phyloP scores from a whole-genome alignment of 2,797 vertebrate genomes.

The Coendou prehensilis region DNA sequence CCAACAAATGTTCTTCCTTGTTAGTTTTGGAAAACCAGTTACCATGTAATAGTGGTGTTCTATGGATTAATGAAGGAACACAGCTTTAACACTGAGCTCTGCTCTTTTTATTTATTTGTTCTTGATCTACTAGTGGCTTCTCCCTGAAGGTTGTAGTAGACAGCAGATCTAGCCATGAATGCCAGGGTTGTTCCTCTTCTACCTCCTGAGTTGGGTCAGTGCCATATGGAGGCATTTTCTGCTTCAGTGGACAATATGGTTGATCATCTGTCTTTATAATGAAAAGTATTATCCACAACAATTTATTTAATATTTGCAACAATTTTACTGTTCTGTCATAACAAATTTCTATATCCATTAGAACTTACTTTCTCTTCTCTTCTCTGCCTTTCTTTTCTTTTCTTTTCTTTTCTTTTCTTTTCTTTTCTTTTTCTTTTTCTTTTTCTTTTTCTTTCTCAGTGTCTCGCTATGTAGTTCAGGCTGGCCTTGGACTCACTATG shows the following conservation, averaged over 20 bases:
- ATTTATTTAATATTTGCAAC: neutral
- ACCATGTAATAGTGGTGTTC: neutral
- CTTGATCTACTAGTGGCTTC: slow-evolving; percentile 24
- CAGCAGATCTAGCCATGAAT: neutral
- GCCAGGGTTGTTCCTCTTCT: slow-evolving; percentile 59
- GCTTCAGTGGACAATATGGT: neutral
- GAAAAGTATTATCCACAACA: slow-evolving; percentile 18
- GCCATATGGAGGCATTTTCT: slow-evolving; percentile 75
- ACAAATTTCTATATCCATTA: slow-evolving; percentile 49
- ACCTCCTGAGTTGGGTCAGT: slow-evolving; percentile 65
- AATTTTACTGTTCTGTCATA: neutral
- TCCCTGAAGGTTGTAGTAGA: slow-evolving; percentile 40
- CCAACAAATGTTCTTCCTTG: slow-evolving; percentile 61
- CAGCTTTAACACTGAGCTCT: slow-evolving; percentile 67
- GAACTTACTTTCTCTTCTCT: neutral
- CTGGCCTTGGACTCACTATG: no score
- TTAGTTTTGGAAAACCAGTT: slow-evolving; percentile 70
- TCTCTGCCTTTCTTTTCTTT: no score
- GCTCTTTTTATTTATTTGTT: slow-evolving; percentile 64
- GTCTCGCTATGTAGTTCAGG: no score
- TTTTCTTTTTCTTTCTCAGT: no score
- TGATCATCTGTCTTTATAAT: slow-evolving; percentile 61
- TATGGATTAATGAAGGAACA: slow-evolving; percentile 64
- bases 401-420: no score
- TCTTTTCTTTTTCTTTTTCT: no score